These are phyloP conservation scores for Shargacucullia verbasci DNA, from an alignment of 2,888 invertebrate genomes.

Conservation along the genomic window DNA sequence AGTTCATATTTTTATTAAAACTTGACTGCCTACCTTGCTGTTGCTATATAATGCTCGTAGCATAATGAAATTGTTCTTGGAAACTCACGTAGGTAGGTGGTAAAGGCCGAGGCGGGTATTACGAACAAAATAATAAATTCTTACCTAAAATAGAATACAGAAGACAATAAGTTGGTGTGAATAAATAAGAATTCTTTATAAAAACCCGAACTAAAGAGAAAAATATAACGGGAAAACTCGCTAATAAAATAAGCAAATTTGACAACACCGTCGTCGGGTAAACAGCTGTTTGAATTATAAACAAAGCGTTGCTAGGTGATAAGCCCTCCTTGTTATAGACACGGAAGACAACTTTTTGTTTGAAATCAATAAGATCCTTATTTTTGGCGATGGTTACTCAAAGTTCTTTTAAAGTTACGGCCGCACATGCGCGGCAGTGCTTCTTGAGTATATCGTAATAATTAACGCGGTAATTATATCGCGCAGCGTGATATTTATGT, in stretches of 20 bases:
- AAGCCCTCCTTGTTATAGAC: slow-evolving; percentile 29
- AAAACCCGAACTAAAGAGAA: slow-evolving; percentile 40
- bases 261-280: slow-evolving; percentile 56
- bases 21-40: not conserved
- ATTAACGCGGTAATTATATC: too few species aligned
- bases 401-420: not conserved
- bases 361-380: slow-evolving; percentile 42
- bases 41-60: slow-evolving; percentile 5
- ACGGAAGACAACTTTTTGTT: slow-evolving; percentile 24
- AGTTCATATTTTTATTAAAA: slow-evolving; percentile 6
- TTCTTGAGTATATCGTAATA: too few species aligned
- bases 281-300: slow-evolving; percentile 59
- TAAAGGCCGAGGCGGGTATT: slow-evolving; percentile 15
- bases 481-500: too few species aligned
- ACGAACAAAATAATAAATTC: slow-evolving; percentile 41
- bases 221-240: slow-evolving; percentile 30
- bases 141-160: slow-evolving; percentile 53
- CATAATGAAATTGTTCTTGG: slow-evolving; percentile 23
- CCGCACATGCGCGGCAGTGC: slow-evolving; percentile 1
- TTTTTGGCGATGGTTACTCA: slow-evolving; percentile 6
- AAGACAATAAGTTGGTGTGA: slow-evolving; percentile 37
- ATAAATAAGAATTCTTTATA: slow-evolving; percentile 47
- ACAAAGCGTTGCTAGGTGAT: slow-evolving; percentile 63
- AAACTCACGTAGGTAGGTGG: slow-evolving; percentile 20
- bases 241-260: slow-evolving; percentile 40